phyloP scores from a whole-genome alignment of 1,140 invertebrate species.

The Meloidogyne floridensis region DNA sequence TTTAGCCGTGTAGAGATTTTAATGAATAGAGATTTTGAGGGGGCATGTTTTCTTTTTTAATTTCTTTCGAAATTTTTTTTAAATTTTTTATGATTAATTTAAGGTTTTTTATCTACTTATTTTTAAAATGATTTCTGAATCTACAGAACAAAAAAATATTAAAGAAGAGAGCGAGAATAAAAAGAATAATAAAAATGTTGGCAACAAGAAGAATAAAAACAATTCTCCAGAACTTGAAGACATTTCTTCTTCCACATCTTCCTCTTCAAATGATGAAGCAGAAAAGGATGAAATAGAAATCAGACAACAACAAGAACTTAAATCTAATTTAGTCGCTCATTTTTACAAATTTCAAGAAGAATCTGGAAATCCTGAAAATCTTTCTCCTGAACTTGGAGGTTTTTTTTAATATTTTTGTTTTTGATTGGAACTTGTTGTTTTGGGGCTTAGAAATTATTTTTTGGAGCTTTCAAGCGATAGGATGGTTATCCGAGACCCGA shows the following conservation, averaged over 20 bases:
- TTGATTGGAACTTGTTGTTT: too few relatives aligned
- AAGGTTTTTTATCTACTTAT: not conserved
- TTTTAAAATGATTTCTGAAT: not conserved
- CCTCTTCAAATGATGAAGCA: not conserved
- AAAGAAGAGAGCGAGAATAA: not conserved
- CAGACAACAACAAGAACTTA: conserved; percentile 34
- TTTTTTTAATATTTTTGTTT: not conserved
- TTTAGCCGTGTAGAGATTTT: too few relatives aligned
- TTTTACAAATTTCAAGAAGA: conserved; percentile 47
- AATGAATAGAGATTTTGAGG: too few relatives aligned
- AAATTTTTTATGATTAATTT: not conserved
- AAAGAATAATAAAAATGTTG: conserved; percentile 6
- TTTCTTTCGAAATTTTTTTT: too few relatives aligned
- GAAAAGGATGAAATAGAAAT: conserved; percentile 21
- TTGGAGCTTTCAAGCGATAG: too few relatives aligned
- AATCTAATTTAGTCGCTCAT: conserved; percentile 41
- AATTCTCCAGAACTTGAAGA: not conserved
- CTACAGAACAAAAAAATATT: not conserved
- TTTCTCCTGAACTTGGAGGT: conserved; percentile 38
- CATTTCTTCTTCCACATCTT: not conserved
- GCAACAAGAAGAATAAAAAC: not conserved
- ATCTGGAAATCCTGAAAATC: conserved; percentile 37
- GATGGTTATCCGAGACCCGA: too few relatives aligned
- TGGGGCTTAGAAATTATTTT: too few relatives aligned
- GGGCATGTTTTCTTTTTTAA: not conserved